phyloP scores from a whole-genome alignment of 1,140 invertebrate genomes.

The Acromyrmex heyeri region DNA sequence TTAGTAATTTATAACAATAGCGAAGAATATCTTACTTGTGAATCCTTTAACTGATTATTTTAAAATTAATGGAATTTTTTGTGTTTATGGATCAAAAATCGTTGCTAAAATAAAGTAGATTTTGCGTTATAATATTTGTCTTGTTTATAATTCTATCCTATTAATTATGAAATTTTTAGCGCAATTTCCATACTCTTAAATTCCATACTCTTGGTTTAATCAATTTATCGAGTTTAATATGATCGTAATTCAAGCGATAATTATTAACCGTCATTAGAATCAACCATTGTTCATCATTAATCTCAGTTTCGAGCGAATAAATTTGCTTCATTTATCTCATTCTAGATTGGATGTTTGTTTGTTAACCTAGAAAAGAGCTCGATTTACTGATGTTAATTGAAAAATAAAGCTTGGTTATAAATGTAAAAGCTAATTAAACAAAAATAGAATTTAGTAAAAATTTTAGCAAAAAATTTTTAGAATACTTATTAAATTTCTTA shows the following conservation, averaged over 20 bases:
- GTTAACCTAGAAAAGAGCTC: conserved; percentile 14
- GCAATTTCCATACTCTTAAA: not conserved
- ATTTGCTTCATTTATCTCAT: conserved; percentile 27
- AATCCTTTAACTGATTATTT: too few relatives aligned
- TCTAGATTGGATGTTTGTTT: not conserved
- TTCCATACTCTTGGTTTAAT: conserved; percentile 9
- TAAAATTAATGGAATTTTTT: conserved; percentile 4
- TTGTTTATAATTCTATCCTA: not conserved
- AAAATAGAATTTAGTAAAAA: not conserved
- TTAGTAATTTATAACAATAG: too few relatives aligned
- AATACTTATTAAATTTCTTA: not conserved
- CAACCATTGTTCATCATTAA: conserved; percentile 4
- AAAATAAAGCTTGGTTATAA: conserved; percentile 10
- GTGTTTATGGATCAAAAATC: not conserved
- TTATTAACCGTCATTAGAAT: conserved; percentile 29
- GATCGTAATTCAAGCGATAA: conserved; percentile 21
- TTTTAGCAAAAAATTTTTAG: not conserved
- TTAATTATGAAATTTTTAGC: not conserved
- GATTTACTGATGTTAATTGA: conserved; percentile 6
- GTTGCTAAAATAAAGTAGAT: not conserved
- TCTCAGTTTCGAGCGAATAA: not conserved
- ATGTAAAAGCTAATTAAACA: not conserved
- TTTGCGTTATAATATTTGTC: not conserved
- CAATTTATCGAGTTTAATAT: not conserved
- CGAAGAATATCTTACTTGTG: too few relatives aligned